phyloP scores from a whole-genome alignment of 2,888 invertebrate species.

The Drosophila emarginata region DNA sequence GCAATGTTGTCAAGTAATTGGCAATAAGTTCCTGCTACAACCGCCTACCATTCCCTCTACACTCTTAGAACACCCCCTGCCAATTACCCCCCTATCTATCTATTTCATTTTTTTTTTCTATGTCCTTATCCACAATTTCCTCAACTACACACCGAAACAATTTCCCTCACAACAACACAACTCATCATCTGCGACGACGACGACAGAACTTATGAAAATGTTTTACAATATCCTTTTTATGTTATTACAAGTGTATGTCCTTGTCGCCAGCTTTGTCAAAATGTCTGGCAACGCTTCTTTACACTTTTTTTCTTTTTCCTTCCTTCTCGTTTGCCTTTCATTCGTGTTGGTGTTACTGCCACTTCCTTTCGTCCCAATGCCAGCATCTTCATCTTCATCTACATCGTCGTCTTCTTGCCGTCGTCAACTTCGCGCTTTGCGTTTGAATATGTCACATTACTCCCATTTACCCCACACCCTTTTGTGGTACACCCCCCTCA shows the following conservation, averaged over 20 bases:
- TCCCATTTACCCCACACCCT: conserved; percentile 32
- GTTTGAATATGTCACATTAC: conserved; percentile 72
- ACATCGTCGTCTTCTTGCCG: conserved; percentile 21
- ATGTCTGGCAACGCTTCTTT: conserved; percentile 72
- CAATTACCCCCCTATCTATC: neutral
- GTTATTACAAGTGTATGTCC: conserved; percentile 80
- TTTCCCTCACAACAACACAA: conserved; percentile 3
- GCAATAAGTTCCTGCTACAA: neutral
- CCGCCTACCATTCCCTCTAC: neutral
- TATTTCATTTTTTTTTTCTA: neutral
- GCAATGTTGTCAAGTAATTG: neutral
- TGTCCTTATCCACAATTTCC: neutral
- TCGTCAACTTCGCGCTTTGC: conserved; percentile 75
- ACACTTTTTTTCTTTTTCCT: conserved; percentile 6
- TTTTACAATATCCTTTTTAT: conserved; percentile 81
- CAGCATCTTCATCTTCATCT: conserved; percentile 38
- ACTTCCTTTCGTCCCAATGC: conserved; percentile 31
- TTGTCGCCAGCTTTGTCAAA: conserved; percentile 81
- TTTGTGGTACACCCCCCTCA: conserved; percentile 2
- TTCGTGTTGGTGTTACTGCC: conserved; percentile 21
- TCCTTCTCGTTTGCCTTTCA: neutral
- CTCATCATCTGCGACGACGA: conserved; percentile 34
- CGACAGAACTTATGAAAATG: conserved; percentile 79
- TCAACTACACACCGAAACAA: conserved; percentile 6
- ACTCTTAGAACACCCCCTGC: no score